phyloP scores from a whole-genome alignment of 2,888 invertebrate genomes.

The Zhengitettix transpicula region DNA sequence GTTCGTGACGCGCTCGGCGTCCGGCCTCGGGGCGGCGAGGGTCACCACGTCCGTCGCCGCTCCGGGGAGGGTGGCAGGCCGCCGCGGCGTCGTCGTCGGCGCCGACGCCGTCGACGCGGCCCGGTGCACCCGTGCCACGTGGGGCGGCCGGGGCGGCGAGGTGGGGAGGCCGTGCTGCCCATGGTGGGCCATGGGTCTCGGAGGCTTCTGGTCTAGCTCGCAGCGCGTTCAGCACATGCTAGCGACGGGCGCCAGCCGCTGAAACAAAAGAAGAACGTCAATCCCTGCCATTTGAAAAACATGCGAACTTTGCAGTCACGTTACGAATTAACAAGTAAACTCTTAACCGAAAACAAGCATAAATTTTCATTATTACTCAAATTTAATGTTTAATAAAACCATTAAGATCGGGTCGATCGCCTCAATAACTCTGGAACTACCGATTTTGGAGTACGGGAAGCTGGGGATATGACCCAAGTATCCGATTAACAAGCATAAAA shows the following conservation, averaged over 20 bases:
- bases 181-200: conserved; percentile 5
- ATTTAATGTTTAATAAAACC: too few species aligned
- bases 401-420: too few species aligned
- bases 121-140: conserved; percentile 24
- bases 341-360: too few species aligned
- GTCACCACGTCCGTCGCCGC: conserved; percentile 26
- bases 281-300: too few species aligned
- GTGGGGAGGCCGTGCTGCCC: conserved; percentile 7
- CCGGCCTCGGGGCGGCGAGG: conserved; percentile 58
- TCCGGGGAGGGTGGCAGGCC: conserved; percentile 17
- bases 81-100: conserved; percentile 9
- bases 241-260: background rate
- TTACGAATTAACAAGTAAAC: too few species aligned
- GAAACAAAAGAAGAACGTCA: background rate
- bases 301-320: too few species aligned
- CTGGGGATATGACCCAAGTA: too few species aligned
- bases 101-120: conserved; percentile 14
- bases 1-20: conserved; percentile 71
- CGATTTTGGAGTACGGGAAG: too few species aligned
- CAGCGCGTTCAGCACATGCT: background rate
- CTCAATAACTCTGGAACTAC: too few species aligned
- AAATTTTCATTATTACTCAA: too few species aligned
- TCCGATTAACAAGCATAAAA: too few species aligned
- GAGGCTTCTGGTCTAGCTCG: conserved; percentile 27
- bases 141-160: conserved; percentile 27